Conservation (phyloP, 2,888 invertebrate genomes). For the Chydorus sphaericus region DNA sequence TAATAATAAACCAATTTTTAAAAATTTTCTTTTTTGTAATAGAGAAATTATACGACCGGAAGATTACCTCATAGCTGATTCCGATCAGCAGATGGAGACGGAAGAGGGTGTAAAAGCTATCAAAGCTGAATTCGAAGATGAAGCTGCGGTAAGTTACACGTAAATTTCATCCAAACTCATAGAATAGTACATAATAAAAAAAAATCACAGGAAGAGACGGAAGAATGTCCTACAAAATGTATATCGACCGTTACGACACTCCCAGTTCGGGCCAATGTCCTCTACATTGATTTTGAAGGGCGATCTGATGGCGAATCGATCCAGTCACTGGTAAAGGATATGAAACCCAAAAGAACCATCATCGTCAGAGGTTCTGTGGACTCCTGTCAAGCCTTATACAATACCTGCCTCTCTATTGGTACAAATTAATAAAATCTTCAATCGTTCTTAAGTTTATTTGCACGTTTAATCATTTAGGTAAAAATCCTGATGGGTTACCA, state of each 20-base stretch:
- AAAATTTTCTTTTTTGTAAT: conserved; percentile 5
- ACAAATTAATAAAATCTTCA: not conserved
- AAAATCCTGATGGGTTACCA: too few relatives aligned
- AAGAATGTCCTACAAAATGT: conserved; percentile 84
- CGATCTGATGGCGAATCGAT: conserved; percentile 45
- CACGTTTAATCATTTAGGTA: not conserved
- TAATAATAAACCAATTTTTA: conserved; percentile 37
- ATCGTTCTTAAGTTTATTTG: not conserved
- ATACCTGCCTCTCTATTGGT: conserved; percentile 18
- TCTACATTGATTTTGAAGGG: conserved; percentile 95
- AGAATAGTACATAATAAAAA: too few relatives aligned
- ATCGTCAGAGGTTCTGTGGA: conserved; percentile 56
- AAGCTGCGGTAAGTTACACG: not conserved
- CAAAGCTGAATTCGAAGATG: conserved; percentile 9
- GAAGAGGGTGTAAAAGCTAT: conserved; percentile 43
- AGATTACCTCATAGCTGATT: conserved; percentile 69
- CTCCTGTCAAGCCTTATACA: conserved; percentile 49
- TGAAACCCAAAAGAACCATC: conserved; percentile 67
- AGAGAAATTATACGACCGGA: conserved; percentile 47
- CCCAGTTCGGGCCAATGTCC: conserved; percentile 66
- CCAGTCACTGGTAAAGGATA: conserved; percentile 58
- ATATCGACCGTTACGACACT: conserved; percentile 55
- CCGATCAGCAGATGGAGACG: conserved; percentile 45
- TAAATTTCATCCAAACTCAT: too few relatives aligned
- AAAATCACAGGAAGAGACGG: conserved; percentile 31